These are phyloP conservation scores for Caenorhabditis brenneri DNA, from an alignment of 1,140 invertebrate species.

Conservation along the genomic window DNA sequence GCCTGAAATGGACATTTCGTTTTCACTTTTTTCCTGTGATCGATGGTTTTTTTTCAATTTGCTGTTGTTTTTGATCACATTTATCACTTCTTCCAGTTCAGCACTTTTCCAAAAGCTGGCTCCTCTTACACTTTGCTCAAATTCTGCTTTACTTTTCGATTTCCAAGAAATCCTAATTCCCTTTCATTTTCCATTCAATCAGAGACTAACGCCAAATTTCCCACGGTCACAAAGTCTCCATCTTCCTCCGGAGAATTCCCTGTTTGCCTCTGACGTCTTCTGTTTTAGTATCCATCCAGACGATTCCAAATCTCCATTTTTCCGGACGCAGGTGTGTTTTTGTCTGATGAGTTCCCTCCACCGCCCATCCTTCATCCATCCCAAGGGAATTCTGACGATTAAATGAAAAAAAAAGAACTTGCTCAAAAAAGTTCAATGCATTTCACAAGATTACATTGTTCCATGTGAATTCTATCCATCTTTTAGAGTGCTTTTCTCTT, in stretches of 20 bases:
- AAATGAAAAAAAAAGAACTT: not conserved
- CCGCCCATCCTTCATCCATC: not conserved
- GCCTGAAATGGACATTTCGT: too few species aligned
- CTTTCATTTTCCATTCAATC: not conserved
- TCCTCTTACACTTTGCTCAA: not conserved
- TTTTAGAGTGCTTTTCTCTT: not conserved
- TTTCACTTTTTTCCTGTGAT: too few species aligned
- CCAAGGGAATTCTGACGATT: not conserved
- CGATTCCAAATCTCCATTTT: not conserved
- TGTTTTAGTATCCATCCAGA: not conserved
- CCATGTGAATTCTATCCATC: not conserved
- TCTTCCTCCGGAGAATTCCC: not conserved
- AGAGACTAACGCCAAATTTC: not conserved
- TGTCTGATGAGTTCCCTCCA: not conserved
- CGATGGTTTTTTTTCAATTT: too few species aligned
- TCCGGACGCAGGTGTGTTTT: conserved; percentile 17
- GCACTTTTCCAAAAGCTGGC: too few species aligned
- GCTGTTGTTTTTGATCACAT: too few species aligned
- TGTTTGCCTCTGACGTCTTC: not conserved
- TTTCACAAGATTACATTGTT: conserved; percentile 7
- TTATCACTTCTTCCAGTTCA: too few species aligned
- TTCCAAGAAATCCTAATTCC: not conserved
- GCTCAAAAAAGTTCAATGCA: not conserved
- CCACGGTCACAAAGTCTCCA: conserved; percentile 13
- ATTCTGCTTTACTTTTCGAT: not conserved